phyloP scores from a whole-genome alignment of 2,888 invertebrate species.

The Pammene aurita region DNA sequence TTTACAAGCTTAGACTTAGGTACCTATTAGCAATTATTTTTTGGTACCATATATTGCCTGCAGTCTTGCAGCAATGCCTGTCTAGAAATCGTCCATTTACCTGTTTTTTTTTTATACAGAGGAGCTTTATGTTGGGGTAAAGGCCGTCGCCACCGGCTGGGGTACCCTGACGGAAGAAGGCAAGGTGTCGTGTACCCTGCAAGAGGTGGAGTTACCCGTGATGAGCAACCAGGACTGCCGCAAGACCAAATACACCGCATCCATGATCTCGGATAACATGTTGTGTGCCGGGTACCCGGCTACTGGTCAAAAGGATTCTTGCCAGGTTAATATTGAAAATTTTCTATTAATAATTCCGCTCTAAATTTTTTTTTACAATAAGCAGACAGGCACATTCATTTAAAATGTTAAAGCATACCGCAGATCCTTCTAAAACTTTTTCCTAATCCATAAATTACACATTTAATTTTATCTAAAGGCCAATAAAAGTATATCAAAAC shows the following conservation, averaged over 20 bases:
- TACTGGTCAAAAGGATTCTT: slow-evolving; percentile 89
- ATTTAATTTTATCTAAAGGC: background rate
- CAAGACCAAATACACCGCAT: slow-evolving; percentile 90
- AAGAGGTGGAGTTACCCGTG: slow-evolving; percentile 91
- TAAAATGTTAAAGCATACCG: no score
- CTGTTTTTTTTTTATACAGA: slow-evolving; percentile 64
- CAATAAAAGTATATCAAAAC: slow-evolving; percentile 6
- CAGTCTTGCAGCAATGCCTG: background rate
- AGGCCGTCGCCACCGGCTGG: slow-evolving; percentile 93
- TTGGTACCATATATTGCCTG: no score
- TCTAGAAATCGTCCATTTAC: no score
- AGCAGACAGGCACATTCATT: no score
- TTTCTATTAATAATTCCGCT: background rate
- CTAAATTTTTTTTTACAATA: background rate
- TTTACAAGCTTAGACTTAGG: no score
- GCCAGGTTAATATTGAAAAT: slow-evolving; percentile 83
- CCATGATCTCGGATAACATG: slow-evolving; percentile 95
- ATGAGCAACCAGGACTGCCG: slow-evolving; percentile 88
- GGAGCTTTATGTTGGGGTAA: slow-evolving; percentile 87
- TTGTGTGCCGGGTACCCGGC: slow-evolving; percentile 91
- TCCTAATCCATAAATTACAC: no score
- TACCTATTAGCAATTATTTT: no score
- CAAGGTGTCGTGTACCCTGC: slow-evolving; percentile 90
- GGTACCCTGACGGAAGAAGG: slow-evolving; percentile 94
- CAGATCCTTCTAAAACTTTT: no score